These are phyloP conservation scores for Heterohyrax brucei DNA, from an alignment of 2,797 vertebrate species.

Conservation along the genomic window DNA sequence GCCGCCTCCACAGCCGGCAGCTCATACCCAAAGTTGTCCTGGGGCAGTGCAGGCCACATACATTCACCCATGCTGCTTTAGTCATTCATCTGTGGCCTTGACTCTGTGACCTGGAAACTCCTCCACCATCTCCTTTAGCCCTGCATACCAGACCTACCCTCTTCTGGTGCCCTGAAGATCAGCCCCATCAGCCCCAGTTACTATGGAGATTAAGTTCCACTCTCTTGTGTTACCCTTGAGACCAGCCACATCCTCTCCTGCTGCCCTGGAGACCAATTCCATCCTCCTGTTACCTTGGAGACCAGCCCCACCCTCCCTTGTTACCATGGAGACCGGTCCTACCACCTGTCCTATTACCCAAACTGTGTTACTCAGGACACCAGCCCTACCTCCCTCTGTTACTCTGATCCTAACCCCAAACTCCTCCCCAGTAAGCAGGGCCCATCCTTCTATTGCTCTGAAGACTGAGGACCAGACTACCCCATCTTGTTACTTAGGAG, in stretches of 20 bases:
- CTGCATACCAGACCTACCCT: background rate
- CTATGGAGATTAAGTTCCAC: background rate
- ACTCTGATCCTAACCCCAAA: background rate
- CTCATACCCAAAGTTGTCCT: conserved; percentile 99
- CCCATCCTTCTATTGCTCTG: conserved; percentile 17
- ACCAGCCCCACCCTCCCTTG: background rate
- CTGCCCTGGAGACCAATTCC: background rate
- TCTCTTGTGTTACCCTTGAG: background rate
- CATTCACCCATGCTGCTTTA: background rate
- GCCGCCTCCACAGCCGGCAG: conserved; percentile 97
- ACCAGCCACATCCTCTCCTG: background rate
- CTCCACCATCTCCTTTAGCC: too few relatives aligned
- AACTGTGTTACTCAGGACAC: background rate
- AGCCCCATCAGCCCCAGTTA: background rate
- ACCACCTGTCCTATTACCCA: background rate
- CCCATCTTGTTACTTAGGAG: conserved; percentile 43
- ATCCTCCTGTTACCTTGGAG: background rate
- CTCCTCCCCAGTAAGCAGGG: conserved; percentile 15
- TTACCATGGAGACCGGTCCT: background rate
- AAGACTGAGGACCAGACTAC: background rate
- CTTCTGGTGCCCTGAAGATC: background rate
- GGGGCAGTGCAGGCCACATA: background rate
- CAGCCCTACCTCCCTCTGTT: background rate
- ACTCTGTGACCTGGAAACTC: conserved; percentile 1
- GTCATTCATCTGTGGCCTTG: background rate